Conservation (phyloP, 1,140 invertebrate species). For the Drosophila pachea region DNA sequence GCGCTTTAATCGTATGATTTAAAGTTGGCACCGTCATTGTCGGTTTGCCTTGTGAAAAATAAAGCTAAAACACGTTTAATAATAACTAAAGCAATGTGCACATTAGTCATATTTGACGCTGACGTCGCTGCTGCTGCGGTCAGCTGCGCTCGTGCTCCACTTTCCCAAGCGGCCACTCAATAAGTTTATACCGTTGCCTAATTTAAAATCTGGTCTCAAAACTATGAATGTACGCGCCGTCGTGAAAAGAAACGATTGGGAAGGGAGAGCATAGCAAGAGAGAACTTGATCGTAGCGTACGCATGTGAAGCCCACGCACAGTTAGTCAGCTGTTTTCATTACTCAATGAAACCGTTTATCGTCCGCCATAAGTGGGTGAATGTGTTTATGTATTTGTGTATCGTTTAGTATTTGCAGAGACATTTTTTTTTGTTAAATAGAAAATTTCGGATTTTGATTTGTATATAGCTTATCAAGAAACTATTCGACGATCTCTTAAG, state of each 20-base stretch:
- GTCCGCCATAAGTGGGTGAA: slow-evolving; percentile 19
- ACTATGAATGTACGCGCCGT: slow-evolving; percentile 23
- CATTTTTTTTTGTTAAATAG: no score
- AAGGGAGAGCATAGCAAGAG: background rate
- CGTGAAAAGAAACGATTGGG: background rate
- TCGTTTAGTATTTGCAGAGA: background rate
- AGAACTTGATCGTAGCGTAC: slow-evolving; percentile 38
- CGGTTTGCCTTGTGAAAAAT: slow-evolving; percentile 25
- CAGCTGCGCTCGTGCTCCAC: slow-evolving; percentile 45
- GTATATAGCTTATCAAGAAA: background rate
- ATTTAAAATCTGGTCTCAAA: slow-evolving; percentile 23
- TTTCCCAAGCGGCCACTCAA: slow-evolving; percentile 39
- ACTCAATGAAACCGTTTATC: slow-evolving; percentile 43
- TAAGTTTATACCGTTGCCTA: slow-evolving; percentile 40
- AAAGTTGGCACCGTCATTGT: slow-evolving; percentile 50
- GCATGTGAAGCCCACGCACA: slow-evolving; percentile 40
- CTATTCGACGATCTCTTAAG: slow-evolving; percentile 7
- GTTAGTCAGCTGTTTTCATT: slow-evolving; percentile 51
- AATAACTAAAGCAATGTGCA: slow-evolving; percentile 33
- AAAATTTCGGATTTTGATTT: background rate
- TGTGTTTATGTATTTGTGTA: background rate
- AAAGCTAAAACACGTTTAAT: slow-evolving; percentile 32
- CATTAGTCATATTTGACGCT: slow-evolving; percentile 46
- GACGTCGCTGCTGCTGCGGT: slow-evolving; percentile 33
- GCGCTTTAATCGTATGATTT: slow-evolving; percentile 54